Evolutionary conservation across 1,140 invertebrate species (phyloP), one percentile per base, ranked within the genome.

Genomic region (Macrobrachium nipponense): DNA sequence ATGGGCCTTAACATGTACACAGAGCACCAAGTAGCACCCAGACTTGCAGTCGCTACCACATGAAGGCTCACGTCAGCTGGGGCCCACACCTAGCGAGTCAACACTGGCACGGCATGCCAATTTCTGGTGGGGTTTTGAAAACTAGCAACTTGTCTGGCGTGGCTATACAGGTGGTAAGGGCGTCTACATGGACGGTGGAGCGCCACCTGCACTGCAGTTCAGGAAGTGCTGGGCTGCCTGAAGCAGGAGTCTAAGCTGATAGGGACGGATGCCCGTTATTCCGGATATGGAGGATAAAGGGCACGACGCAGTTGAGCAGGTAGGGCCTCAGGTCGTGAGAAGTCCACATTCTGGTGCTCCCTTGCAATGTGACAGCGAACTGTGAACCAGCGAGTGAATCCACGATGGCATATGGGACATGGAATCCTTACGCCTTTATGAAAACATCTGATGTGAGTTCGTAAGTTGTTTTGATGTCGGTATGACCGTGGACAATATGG

Each of bases 381-480:
- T 43, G 96, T 97, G 92, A 97, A 97, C 92, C 97, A 97, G 88
- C 96, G 94, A 81, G 96, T 97, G 92, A 97, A 97, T n/a, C 96
- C 97, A 80, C 96, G 94, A 89, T 95, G 93, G 91, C 96, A 97
- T 91, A 95, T 96, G 36, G 96, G 96, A 91, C 96, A 97, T 7
- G 95, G 96, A 89, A 97, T 96, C 14, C 96, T 93, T 87, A 97
- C 97, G 66, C 96, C 96, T 92, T 97, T 96, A 91, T 97, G 96
- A 89, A 96, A 94, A 90, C 97, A 96, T 73, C 96, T 92, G 90
- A 97, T 97, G 91, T 97, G 96, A 68, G 96, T 96, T 66, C 96
- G 94, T 90, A 97, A 92, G 91, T 97, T 97, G 90, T 96, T 97
- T 93, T 97, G 96, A 91, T 97, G 97, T 62, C 96, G 96, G 91